A percentile compares a stretch with the other conserved stretches of the same genome.
Evolutionary conservation across 2,888 invertebrate species (phyloP).

Genomic region (Dioctria linearis): DNA sequence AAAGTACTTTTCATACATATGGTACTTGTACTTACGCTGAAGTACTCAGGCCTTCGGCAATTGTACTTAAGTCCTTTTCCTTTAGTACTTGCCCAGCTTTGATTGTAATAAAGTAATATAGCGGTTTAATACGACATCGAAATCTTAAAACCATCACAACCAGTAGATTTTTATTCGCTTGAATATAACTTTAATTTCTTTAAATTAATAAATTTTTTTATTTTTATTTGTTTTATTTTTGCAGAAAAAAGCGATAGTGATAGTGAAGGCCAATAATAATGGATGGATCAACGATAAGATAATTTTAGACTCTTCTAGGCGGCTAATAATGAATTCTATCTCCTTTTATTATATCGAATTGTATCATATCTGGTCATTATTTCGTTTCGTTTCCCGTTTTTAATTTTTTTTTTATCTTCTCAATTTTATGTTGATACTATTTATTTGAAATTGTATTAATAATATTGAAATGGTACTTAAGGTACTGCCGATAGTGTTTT

Average conservation of each 20-base stretch:
- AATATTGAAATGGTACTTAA: slow-evolving; percentile 19
- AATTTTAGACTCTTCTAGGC: slow-evolving; percentile 25
- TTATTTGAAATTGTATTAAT: slow-evolving; percentile 40
- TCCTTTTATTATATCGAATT: slow-evolving; percentile 24
- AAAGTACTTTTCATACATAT: too few relatives aligned
- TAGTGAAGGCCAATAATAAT: slow-evolving; percentile 89
- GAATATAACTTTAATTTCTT: too few relatives aligned
- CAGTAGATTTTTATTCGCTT: too few relatives aligned
- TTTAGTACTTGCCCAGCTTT: too few relatives aligned
- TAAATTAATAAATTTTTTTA: slow-evolving; percentile 26
- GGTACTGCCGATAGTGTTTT: slow-evolving; percentile 21
- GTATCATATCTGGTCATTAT: slow-evolving; percentile 49
- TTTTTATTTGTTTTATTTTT: slow-evolving; percentile 66
- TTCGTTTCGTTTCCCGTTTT: not conserved
- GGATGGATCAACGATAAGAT: slow-evolving; percentile 34
- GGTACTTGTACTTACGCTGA: too few relatives aligned
- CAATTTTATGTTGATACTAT: slow-evolving; percentile 41
- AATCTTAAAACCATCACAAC: too few relatives aligned
- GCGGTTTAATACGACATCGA: too few relatives aligned
- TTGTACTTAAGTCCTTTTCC: too few relatives aligned
- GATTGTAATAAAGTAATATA: too few relatives aligned
- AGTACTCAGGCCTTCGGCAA: too few relatives aligned
- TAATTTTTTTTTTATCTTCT: not conserved
- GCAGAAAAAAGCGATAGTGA: slow-evolving; percentile 95
- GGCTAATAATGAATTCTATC: slow-evolving; percentile 35